Base-by-base conservation (phyloP, 2,888 invertebrate species). In the Aradus depressus region DNA sequence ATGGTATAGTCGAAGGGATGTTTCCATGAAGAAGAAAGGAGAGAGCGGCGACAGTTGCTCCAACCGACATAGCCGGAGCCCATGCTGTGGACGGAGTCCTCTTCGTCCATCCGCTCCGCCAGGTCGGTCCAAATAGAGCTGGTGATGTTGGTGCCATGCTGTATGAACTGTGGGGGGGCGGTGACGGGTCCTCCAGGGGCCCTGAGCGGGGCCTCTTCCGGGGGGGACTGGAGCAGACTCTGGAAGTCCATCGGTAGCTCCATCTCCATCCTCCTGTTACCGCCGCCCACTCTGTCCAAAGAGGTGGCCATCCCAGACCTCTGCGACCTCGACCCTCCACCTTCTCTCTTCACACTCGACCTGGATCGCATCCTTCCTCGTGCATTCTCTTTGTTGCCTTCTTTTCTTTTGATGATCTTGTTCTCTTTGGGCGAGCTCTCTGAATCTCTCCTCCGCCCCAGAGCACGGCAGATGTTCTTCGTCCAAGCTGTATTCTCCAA, bases 241-340 rank as follows among this genome's bases (percentile, higher is more conserved):
- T 74, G 72, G 57, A 77, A 73, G 63, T 77, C 75, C 59, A 76
- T 74, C n/a, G 76, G 76, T 58, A 78, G 66, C 61, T 77, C 76
- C 55, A 75, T 75, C 60, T 75, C 76, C 32, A 42, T 50, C 34
- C 50, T 25, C 41, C 55, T 51, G 23, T 48, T 38, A 48, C 54
- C 52, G 28, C 56, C 56, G 34, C 58, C 58, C 34, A 56, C 55
- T 22, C 58, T 52, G 49, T 59, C 59, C 16, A 59, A 51, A 25
- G 59, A 59, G 38, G 58, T 59, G 2, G 58, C 59, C 52, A 54
- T 55, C 23, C 39, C 45, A 21, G 52, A 50, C 38, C 47, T 50
- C 28, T 44, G 45, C 14, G 45, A 47, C 23, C 25, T 47, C 16
- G 21, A 37, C 12, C 22, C 32, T 28, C 47, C 47, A 41, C 48